Evolutionary conservation across 1,140 invertebrate species (phyloP), one percentile per base, ranked within the genome.

Genomic region (Heliconius hewitsoni): DNA sequence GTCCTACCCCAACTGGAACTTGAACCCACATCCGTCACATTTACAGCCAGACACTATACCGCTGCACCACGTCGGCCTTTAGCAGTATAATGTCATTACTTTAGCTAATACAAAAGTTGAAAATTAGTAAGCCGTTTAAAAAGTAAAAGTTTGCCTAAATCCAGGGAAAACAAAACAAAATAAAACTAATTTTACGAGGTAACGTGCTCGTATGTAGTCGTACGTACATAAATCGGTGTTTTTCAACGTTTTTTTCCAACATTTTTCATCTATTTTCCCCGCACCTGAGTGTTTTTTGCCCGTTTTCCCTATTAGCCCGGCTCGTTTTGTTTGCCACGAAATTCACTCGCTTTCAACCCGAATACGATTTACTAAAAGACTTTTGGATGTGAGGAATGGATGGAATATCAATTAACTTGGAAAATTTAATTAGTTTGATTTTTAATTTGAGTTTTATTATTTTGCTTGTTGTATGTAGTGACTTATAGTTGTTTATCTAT

Each of bases 241-340:
- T 60, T 60, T 60, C 60, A 74, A 55, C 52, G 52, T 55, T 57
- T 57, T 57, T 52, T 19, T 16, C 50, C 55, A 23, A n/a, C 60
- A 66, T 66, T 66, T 66, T 66, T 66, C 57, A 74, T 81, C 76
- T 71, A 57, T 82, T 85, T 85, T 83, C 52, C 77, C 57, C 60
- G 55, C 70, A 76, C 77, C 30, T 72, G 71, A n/a, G 16, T 73
- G 76, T 79, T 83, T 72, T 76, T 66, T 74, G 70, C 52, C 76
- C 81, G 73, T 82, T 77, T 73, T 77, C 73, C 79, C 74, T 71
- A 78, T 76, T 83, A 78, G 77, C 77, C 73, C 34, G 79, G 18
- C 57, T 73, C 74, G 76, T 86, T 82, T 84, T 84, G 83, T 87
- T 86, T 88, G 85, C 84, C 85, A 81, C 84, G 84, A 89, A 87